Evolutionary conservation across 2,113 vertebrate species (phyloP), one percentile per base, ranked within the genome.

Genomic region (Hucho hucho): DNA sequence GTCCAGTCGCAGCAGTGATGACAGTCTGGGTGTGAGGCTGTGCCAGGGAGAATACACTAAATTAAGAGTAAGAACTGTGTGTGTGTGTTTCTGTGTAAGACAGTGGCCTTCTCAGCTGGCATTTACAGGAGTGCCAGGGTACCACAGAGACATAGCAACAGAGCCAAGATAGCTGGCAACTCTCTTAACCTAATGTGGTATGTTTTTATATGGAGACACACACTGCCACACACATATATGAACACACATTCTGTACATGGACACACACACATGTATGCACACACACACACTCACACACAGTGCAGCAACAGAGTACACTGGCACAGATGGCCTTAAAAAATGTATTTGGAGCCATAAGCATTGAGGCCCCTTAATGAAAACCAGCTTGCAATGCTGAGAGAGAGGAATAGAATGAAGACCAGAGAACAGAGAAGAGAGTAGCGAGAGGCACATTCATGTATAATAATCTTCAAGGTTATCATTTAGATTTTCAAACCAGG

Each of bases 301-400:
- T 56, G 77, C 76, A 81, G 86, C 78, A 86, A 92, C 88, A 88
- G 88, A 91, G 90, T 88, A 88, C 88, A 92, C 86, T 90, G 87
- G 90, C 87, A 81, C 92, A 93, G 91, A 92, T 93, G 92, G 90
- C 91, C 89, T 87, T 90, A 87, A 88, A 81, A 93, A 92, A 90
- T 87, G 88, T 88, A 91, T 90, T 88, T 90, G 81, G 87, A 91
- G 90, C 89, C 84, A 88, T 87, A 87, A 86, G 84, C 89, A 83
- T 89, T 75, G 83, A 91, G 89, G 88, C 90, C 83, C 81, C 70
- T 84, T 87, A 87, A 93, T 89, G 87, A 91, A 91, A 90, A 82
- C 80, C 86, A 89, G 86, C 87, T 79, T 68, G 29, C 29, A 20
- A 29, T 14, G 22, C 13, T 2, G 4, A 66, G 11, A 20, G 25